Conservation (phyloP, 2,113 vertebrate genomes). For the Phylloscopus trochiloides region DNA sequence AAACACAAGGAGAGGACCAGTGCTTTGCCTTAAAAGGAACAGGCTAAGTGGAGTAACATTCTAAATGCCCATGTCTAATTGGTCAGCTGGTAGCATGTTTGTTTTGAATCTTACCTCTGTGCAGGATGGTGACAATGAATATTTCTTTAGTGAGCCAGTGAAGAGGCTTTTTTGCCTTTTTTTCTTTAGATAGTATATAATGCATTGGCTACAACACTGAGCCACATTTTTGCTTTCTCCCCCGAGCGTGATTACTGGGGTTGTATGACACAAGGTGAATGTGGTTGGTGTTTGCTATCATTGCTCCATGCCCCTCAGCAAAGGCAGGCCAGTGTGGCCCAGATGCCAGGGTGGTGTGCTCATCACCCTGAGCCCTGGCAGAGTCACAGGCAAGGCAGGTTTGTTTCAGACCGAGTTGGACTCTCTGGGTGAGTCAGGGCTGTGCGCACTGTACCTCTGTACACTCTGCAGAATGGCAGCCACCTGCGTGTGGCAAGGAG, state of each 20-base stretch:
- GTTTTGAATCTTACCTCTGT: background rate
- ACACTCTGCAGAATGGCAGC: background rate
- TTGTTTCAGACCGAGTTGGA: background rate
- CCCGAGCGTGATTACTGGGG: accelerated
- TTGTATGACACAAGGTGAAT: background rate
- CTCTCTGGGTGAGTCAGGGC: background rate
- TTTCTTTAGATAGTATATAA: background rate
- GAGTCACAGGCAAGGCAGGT: background rate
- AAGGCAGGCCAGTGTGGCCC: background rate
- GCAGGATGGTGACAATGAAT: background rate
- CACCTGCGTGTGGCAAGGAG: accelerated
- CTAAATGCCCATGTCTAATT: background rate
- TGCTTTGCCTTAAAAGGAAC: background rate
- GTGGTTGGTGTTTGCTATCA: background rate
- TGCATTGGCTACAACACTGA: background rate
- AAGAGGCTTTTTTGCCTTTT: background rate
- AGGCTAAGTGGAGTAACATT: background rate
- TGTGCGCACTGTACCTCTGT: background rate
- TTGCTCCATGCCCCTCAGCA: background rate
- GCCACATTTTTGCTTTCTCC: background rate
- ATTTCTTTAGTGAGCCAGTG: background rate
- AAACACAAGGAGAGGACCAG: background rate
- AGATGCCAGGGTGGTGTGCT: background rate
- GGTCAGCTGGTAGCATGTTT: background rate
- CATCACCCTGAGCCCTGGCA: background rate